A percentile compares a stretch with the other conserved stretches of the same genome.
Conservation (phyloP, 1,140 invertebrate genomes). For the Tigriopus japonicus region DNA sequence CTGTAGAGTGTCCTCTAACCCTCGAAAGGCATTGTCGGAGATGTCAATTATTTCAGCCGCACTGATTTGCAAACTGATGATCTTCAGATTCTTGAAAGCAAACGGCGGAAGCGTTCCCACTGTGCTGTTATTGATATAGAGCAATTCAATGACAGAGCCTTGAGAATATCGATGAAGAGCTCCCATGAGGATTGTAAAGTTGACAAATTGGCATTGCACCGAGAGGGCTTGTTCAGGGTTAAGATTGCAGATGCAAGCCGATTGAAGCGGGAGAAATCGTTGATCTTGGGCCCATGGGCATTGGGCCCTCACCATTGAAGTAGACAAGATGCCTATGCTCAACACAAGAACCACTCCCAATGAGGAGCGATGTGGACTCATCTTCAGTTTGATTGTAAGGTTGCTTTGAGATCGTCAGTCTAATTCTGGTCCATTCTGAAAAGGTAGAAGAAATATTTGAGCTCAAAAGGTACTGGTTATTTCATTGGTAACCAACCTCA, state of each 20-base stretch:
- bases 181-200: conserved; percentile 47
- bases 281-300: conserved; percentile 56
- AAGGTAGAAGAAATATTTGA: no score
- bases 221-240: conserved; percentile 55
- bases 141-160: conserved; percentile 47
- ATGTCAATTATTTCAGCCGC: conserved; percentile 55
- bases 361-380: no score
- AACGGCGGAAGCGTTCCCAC: conserved; percentile 39
- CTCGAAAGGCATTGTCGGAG: conserved; percentile 49
- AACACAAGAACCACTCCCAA: no score
- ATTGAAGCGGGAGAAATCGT: conserved; percentile 42
- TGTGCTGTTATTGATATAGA: conserved; percentile 72
- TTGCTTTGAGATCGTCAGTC: no score
- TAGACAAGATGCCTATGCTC: not conserved
- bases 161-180: conserved; percentile 40
- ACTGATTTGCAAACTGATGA: conserved; percentile 47
- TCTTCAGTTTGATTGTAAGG: no score
- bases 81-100: conserved; percentile 48
- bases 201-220: conserved; percentile 71
- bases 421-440: no score
- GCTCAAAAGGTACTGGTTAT: no score
- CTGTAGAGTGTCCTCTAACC: conserved; percentile 52
- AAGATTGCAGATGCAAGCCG: conserved; percentile 69
- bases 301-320: conserved; percentile 30
- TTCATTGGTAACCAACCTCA: no score